Conservation (phyloP, 2,888 invertebrate genomes). For the Leucoptera coffeella region DNA sequence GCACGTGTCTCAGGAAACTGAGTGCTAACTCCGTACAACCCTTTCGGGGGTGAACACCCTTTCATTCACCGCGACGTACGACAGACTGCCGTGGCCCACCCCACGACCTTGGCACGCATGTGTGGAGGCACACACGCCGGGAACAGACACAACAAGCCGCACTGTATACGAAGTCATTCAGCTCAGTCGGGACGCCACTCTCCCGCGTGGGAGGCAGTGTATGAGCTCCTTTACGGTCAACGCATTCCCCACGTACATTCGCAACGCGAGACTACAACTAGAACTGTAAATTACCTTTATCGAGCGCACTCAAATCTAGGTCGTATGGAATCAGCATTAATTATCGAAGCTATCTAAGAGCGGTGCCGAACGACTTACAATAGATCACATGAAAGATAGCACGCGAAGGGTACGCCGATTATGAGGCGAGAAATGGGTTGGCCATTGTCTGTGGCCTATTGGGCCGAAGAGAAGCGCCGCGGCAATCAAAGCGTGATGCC, state of each 20-base stretch:
- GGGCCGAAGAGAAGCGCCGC: conserved; percentile 31
- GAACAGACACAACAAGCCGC: no score
- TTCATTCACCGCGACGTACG: no score
- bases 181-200: conserved; percentile 11
- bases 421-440: conserved; percentile 20
- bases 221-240: conserved; percentile 43
- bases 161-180: conserved; percentile 9
- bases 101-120: conserved; percentile 33
- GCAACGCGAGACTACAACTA: conserved; percentile 51
- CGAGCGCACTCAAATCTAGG: conserved; percentile 45
- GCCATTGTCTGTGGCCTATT: conserved; percentile 9
- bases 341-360: conserved; percentile 49
- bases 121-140: no score
- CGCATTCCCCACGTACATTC: conserved; percentile 37
- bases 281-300: conserved; percentile 52
- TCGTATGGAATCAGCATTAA: conserved; percentile 54
- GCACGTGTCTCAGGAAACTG: no score
- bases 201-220: conserved; percentile 28
- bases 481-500: conserved; percentile 26
- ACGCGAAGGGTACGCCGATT: conserved; percentile 46
- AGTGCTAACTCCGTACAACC: conserved; percentile 30
- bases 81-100: no score
- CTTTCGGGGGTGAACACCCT: conserved; percentile 37
- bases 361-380: conserved; percentile 44
- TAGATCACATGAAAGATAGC: conserved; percentile 51